These are phyloP conservation scores for Pachyseris speciosa DNA, from an alignment of 64 coral and sea anemone genomes.

Conservation along the genomic window DNA sequence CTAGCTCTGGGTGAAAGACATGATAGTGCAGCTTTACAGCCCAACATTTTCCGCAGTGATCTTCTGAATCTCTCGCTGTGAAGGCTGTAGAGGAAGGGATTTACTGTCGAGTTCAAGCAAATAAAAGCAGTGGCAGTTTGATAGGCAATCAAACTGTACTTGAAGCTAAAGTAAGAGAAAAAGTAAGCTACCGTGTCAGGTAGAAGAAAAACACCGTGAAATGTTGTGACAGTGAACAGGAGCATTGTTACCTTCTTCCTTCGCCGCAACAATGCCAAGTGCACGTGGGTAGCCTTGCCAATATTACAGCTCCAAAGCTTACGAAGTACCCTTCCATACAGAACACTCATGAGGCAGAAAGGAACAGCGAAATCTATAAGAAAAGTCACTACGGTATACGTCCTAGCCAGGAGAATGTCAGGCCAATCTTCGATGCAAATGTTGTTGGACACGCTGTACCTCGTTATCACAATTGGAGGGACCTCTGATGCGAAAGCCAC, in stretches of 20 bases:
- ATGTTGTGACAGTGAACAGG: constrained; percentile 9
- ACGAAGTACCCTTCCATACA: constrained; percentile 45
- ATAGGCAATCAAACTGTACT: constrained; percentile 49
- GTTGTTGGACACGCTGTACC: neutral
- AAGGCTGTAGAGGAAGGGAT: constrained; percentile 60
- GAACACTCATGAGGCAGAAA: constrained; percentile 24
- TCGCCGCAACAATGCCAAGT: neutral
- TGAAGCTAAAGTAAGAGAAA: constrained; percentile 30
- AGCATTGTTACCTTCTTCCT: constrained; percentile 30
- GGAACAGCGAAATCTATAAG: constrained; percentile 15
- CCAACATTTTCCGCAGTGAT: neutral
- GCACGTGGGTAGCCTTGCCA: neutral
- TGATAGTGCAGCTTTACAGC: neutral
- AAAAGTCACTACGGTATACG: neutral
- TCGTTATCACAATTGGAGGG: neutral
- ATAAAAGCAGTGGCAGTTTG: constrained; percentile 43
- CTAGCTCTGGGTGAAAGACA: neutral
- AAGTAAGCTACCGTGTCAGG: constrained; percentile 59
- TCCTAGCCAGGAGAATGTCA: neutral
- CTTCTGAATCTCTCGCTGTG: constrained; percentile 14
- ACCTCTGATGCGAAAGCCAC: neutral
- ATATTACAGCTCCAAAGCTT: constrained; percentile 27
- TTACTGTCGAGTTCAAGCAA: constrained; percentile 34
- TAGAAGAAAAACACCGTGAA: constrained; percentile 37
- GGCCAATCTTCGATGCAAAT: constrained; percentile 9